Base-by-base conservation (phyloP, 92 coral and sea anemone genomes). In the Zoanthus sociatus region DNA sequence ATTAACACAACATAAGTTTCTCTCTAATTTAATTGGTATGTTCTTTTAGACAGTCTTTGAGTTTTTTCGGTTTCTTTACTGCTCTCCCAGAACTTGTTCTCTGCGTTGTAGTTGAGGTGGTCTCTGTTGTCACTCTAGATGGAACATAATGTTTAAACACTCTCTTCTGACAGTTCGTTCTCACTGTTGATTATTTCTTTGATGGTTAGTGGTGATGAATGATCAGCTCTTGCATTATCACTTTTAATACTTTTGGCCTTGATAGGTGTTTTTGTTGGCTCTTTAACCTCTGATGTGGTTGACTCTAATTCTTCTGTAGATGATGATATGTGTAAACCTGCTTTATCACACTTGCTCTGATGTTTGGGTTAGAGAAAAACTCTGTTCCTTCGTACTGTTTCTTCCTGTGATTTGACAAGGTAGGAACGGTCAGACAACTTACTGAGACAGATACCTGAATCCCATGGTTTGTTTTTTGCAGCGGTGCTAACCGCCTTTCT, bases 401-500 rank as follows among this genome's bases (percentile, higher is more conserved):
- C 64, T 10, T 58, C 13, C 17, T 58, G 64, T 58, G 64, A 15
- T 5, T 58, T 58, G 64, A 92, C 26, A 15, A 87, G 46, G 60
- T 88, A 88, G 4, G 90, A 88, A 14, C 94, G 61, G 60, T 88
- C 88, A 3, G 90, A 88, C 9, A 88, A 69, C n/a, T 88, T 84
- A 44, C 84, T 15, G n/a, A 73, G 15, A 58, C 91, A 83, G 20
- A 71, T 91, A 55, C 89, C 90, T 37, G 54, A 69, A 15, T 84
- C 61, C 89, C 93, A 87, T 26, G 88, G 5, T 79, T 78, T 89
- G 69, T 82, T 77, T 48, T 79, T 53, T 69, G 83, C 7, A 44
- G 13, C 5, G 88, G 87, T 8, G 89, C 89, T 0, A 91, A 73
- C 44, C 91, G 87, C n/a, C 88, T 87, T 67, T 91, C 92, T 74